Percentiles rank a stretch among this genome's conserved stretches.
Conservation (phyloP, 2,888 invertebrate species). For the Magallana nippona region DNA sequence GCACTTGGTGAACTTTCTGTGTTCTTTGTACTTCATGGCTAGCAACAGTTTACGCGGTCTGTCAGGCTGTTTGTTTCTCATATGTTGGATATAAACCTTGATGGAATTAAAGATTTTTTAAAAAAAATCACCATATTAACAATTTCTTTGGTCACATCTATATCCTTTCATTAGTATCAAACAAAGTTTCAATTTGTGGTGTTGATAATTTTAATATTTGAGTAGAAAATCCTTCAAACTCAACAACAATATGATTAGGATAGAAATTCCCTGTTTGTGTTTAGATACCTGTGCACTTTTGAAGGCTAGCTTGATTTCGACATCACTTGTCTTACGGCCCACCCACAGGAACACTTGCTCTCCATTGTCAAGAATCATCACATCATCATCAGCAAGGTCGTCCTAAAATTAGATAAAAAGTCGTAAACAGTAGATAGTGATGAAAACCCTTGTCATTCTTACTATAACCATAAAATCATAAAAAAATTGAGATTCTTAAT, state of each 20-base stretch:
- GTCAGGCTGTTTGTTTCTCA: slow-evolving; percentile 96
- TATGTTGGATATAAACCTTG: slow-evolving; percentile 98
- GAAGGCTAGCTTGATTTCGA: slow-evolving; percentile 98
- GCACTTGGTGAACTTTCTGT: slow-evolving; percentile 95
- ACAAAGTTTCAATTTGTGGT: too few relatives aligned
- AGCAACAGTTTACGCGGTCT: slow-evolving; percentile 93
- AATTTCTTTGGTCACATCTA: too few relatives aligned
- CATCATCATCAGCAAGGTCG: slow-evolving; percentile 99
- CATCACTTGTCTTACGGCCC: slow-evolving; percentile 97
- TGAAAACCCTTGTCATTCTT: too few relatives aligned
- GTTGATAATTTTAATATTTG: too few relatives aligned
- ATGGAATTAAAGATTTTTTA: slow-evolving; percentile 34
- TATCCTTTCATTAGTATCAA: too few relatives aligned
- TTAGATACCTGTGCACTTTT: slow-evolving; percentile 94
- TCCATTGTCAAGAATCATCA: slow-evolving; percentile 99
- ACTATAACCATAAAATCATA: too few relatives aligned
- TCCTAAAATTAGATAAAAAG: slow-evolving; percentile 84
- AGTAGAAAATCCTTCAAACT: too few relatives aligned
- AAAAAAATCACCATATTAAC: too few relatives aligned
- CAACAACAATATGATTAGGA: background rate
- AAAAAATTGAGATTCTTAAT: too few relatives aligned
- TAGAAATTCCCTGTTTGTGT: background rate
- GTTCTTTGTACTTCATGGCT: slow-evolving; percentile 97
- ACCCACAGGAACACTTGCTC: slow-evolving; percentile 99
- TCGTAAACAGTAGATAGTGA: background rate